Percentiles rank a stretch among this genome's conserved stretches.
Evolutionary conservation across 2,797 vertebrate species (phyloP).

Genomic region (Ibycter americanus): DNA sequence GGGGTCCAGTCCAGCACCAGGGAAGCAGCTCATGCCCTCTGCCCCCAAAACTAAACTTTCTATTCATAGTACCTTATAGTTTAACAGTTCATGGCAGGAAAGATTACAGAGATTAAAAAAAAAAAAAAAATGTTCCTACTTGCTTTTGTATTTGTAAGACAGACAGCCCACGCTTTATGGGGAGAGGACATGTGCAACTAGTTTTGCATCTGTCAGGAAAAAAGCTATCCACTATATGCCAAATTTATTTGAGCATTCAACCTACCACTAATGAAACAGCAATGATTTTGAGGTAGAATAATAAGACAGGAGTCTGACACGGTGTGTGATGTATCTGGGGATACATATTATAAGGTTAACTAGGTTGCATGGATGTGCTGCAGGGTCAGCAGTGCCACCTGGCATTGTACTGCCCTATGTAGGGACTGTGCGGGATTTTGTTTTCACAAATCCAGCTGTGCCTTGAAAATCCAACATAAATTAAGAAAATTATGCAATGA

Average conservation of each 20-base stretch:
- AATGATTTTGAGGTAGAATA: neutral
- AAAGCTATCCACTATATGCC: neutral
- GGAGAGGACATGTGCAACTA: neutral
- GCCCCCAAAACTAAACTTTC: neutral
- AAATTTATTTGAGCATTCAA: neutral
- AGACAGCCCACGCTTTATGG: neutral
- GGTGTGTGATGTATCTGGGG: neutral
- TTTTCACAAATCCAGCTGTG: neutral
- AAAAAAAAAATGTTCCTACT: neutral
- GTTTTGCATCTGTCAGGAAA: neutral
- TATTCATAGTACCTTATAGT: neutral
- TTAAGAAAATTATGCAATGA: neutral
- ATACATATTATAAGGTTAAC: neutral
- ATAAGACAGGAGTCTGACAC: neutral
- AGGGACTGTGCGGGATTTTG: neutral
- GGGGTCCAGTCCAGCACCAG: neutral
- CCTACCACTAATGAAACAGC: neutral
- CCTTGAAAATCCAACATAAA: neutral
- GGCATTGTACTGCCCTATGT: neutral
- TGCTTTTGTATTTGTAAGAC: neutral
- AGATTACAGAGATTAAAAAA: neutral
- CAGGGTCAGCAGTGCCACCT: neutral
- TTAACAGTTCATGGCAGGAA: neutral
- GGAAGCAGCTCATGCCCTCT: neutral
- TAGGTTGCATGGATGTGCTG: neutral